Evolutionary conservation across 2,888 invertebrate species (phyloP), one percentile per base, ranked within the genome.

Genomic region (Caenorhabditis sp.): DNA sequence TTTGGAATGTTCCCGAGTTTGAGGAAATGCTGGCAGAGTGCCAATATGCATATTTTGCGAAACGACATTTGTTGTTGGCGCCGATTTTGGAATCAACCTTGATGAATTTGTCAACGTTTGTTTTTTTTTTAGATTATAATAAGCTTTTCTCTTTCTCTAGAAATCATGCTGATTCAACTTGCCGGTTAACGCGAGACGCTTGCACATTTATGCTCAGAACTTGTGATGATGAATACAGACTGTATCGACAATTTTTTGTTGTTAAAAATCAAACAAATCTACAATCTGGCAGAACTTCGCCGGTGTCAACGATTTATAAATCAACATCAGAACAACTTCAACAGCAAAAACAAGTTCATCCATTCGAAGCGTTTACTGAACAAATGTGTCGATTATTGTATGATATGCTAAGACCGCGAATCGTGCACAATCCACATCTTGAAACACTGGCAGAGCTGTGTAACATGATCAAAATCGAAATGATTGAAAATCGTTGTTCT

Each of bases 361-460:
- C 81, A 1, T 84, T 84, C 58, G 82, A 85, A 49, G 66, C 71
- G 17, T 85, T 85, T 63, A 79, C 82, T 26, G 85, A 85, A 49
- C 76, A 75, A 59, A 70, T 85, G 54, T 85, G 81, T 53, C 66
- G 83, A 19, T 60, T 83, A 0, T 75, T 86, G n/a, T 99, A 99
- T 88, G 97, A 99, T 88, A 92, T 92, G 5, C 90, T 99, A 77
- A 91, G 97, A 1, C 97, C 99, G 0, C 92, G 94, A 83, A 93
- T 99, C 66, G 95, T 99, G 75, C 94, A 95, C 89, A 94, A 97
- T 74, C 95, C 95, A 88, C 97, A 99, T 88, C 90, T 99, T 87
- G 99, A 99, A 90, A 97, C 97, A 0, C 90, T 99, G 26, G 94
- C 97, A 0, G 99, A 99, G 89, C 92, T 99, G 60, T 97, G 97